These are phyloP conservation scores for Myopa tessellatipennis DNA, from an alignment of 2,888 invertebrate species.

Conservation along the genomic window DNA sequence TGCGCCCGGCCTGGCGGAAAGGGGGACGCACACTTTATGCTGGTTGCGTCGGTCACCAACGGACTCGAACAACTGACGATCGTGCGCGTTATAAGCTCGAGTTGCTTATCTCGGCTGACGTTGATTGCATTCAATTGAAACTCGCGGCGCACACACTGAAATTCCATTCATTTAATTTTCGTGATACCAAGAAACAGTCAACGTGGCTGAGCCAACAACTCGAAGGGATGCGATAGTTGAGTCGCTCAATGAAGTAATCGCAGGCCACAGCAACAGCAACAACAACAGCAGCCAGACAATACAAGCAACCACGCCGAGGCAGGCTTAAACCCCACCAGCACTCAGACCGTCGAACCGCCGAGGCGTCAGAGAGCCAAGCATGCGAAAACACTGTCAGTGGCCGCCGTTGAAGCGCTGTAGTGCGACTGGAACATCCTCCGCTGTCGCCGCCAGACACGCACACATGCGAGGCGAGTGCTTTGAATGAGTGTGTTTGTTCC, in stretches of 20 bases:
- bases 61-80: background rate
- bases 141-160: background rate
- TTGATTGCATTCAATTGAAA: slow-evolving; percentile 32
- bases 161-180: slow-evolving; percentile 22
- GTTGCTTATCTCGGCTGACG: slow-evolving; percentile 13
- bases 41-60: slow-evolving; percentile 3
- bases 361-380: background rate
- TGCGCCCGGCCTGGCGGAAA: background rate
- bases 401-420: background rate
- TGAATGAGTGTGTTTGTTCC: background rate
- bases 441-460: slow-evolving; percentile 8
- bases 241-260: slow-evolving; percentile 17
- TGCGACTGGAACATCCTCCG: background rate
- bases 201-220: background rate
- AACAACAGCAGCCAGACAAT: background rate
- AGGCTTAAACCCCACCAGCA: slow-evolving; percentile 21
- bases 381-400: slow-evolving; percentile 5
- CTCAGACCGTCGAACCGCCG: background rate
- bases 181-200: slow-evolving; percentile 21
- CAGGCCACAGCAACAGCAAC: background rate
- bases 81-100: slow-evolving; percentile 5
- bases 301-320: background rate
- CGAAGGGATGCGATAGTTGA: background rate
- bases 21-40: background rate
- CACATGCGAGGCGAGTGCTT: slow-evolving; percentile 6